Base-by-base conservation (phyloP, 2,113 vertebrate genomes). In the Ochotona curzoniae region DNA sequence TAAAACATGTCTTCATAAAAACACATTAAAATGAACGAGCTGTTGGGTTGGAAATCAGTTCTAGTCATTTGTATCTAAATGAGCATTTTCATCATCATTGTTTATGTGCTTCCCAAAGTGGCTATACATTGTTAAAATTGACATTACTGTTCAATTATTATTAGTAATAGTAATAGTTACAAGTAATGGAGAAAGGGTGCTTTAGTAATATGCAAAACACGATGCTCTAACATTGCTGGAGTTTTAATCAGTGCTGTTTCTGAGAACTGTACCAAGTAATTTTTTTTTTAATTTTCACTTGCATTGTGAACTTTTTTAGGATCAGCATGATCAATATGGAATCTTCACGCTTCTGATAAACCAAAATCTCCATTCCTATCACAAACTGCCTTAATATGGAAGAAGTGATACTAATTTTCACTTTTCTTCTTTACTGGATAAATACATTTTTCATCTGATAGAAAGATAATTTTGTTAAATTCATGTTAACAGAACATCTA, bases 331-430 rank as follows among this genome's bases (percentile, higher is more conserved):
- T 87, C 60, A 82, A 32, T 35, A 88, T 2, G 57, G 26, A 54
- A 23, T 80, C 35, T 70, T 51, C 54, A 35, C 64, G 83, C 14
- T 92, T 35, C 25, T 61, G 13, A 79, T 74, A 76, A 82, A 54
- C 82, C 49, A 69, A 84, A 81, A 84, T 78, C 8, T 57, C 63
- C 83, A 20, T 81, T 74, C 25, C 14, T 83, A 38, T 47, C 25
- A 61, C 11, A 84, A 76, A 81, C 51, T 35, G n/a, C 66, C 26
- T 78, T 38, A 57, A 79, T 15, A 82, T 84, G 54, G 30, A 78
- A 60, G 57, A 73, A 88, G 25, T 18, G 47, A 76, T 67, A 21
- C 44, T 87, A 38, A 82, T 70, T 90, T 90, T 88, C 18, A 94
- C 4, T 57, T 44, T 84, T 83, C 4, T 11, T 75, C 26, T 61